Evolutionary conservation across 1,140 invertebrate genomes (phyloP), one percentile per base, ranked within the genome.

Genomic region (Xylocopa sonorina): DNA sequence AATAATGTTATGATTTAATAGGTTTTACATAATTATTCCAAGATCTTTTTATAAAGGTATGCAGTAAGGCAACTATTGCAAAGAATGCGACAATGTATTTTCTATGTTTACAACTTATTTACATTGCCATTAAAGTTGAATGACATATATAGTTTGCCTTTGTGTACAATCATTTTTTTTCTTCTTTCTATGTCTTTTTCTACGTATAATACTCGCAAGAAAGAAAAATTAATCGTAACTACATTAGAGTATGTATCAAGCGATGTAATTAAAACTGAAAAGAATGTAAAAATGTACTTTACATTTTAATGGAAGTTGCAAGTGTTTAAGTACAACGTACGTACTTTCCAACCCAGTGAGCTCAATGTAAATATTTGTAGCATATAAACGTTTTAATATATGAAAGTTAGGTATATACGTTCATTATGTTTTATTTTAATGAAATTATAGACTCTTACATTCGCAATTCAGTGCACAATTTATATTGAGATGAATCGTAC

Each of bases 281-380:
- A 58, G 38, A 48, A 34, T 77, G 48, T 60, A 57, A 62, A 76
- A 77, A 71, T 51, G 48, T 55, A 76, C 12, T 62, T 66, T 46
- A 27, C 57, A 80, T 72, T 83, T 63, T 51, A 81, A 77, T 62
- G 71, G 53, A 81, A 78, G 77, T 21, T 57, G 74, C 74, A 76
- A 72, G 67, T 81, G 21, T 81, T 73, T 80, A 55, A 57, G 50
- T 43, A 67, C 66, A 48, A 81, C 38, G 78, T 69, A 73, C 68
- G 43, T 84, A 73, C 66, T 84, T 81, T 48, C 67, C 53, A 63
- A 72, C 29, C 34, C 66, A 29, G 50, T 63, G 62, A 73, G 58
- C 53, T 85, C 74, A 72, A 68, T 85, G 84, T 85, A 85, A 85
- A 85, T 85, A 85, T 74, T 46, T 76, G 55, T 85, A 85, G 58